Evolutionary conservation across 2,113 vertebrate genomes (phyloP).

Genomic region (Poeciliopsis turrubarensis): DNA sequence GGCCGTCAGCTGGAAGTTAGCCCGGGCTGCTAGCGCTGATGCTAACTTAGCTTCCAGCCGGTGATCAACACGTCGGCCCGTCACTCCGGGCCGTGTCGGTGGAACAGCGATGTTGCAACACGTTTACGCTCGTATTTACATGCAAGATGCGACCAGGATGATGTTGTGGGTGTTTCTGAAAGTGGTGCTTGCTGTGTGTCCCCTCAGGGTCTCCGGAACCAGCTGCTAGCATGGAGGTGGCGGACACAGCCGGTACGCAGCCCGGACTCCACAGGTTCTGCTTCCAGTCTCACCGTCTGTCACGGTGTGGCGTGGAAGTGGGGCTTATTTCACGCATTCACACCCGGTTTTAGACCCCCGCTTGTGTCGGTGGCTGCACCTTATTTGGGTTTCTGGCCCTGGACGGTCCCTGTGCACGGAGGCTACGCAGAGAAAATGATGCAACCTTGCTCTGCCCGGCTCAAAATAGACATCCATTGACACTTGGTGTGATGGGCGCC

Average conservation of each 20-base stretch:
- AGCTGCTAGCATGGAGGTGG: conserved; percentile 91
- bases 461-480: conserved; percentile 59
- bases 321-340: background rate
- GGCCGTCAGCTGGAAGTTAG: conserved; percentile 61
- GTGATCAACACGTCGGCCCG: conserved; percentile 57
- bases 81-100: background rate
- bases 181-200: conserved; percentile 53
- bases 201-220: conserved; percentile 85
- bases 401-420: conserved; percentile 34
- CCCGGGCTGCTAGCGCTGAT: conserved; percentile 65
- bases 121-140: background rate
- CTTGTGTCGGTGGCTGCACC: conserved; percentile 19
- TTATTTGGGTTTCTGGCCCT: conserved; percentile 44
- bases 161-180: conserved; percentile 31
- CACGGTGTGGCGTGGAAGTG: background rate
- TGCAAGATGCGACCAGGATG: background rate
- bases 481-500: conserved; percentile 17
- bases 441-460: conserved; percentile 46
- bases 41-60: conserved; percentile 64
- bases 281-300: background rate
- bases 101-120: background rate
- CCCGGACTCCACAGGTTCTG: conserved; percentile 2
- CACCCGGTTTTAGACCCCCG: background rate
- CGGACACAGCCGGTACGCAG: conserved; percentile 89
- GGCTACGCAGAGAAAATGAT: conserved; percentile 45